phyloP scores from a whole-genome alignment of 2,113 vertebrate species.

The Choloepus hoffmanni region DNA sequence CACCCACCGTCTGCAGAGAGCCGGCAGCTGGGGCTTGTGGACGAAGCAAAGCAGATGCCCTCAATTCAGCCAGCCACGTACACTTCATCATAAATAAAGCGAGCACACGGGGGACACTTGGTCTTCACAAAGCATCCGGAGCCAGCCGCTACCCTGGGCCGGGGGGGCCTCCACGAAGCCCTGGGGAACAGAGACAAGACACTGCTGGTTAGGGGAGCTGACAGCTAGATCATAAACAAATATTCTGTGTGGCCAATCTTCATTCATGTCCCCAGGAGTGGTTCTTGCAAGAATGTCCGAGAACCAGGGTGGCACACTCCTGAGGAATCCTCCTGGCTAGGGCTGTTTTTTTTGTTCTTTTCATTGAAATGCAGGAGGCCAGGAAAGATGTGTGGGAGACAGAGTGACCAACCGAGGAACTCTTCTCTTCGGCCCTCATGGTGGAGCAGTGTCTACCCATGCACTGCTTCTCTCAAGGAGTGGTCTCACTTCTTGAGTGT shows the following conservation, averaged over 20 bases:
- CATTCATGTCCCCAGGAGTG: rapidly evolving
- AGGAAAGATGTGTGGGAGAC: neutral
- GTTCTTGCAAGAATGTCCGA: neutral
- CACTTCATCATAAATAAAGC: neutral
- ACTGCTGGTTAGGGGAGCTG: neutral
- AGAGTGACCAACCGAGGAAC: rapidly evolving
- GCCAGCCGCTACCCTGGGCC: rapidly evolving
- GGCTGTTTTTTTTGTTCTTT: neutral
- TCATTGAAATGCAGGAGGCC: neutral
- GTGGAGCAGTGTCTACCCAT: rapidly evolving
- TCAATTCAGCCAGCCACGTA: rapidly evolving
- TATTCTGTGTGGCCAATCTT: too few relatives aligned
- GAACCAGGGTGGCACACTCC: rapidly evolving
- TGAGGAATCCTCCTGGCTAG: rapidly evolving
- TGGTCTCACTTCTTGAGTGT: rapidly evolving
- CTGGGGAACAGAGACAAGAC: neutral
- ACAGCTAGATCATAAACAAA: neutral
- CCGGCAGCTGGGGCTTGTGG: rapidly evolving
- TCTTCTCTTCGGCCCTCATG: rapidly evolving
- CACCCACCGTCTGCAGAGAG: rapidly evolving
- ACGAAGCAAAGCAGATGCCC: neutral
- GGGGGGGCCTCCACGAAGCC: rapidly evolving
- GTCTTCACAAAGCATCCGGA: rapidly evolving
- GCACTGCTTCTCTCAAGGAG: neutral
- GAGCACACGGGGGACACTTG: rapidly evolving